Conservation (phyloP, 2,888 invertebrate species). For the Drosophila hawaiiensis region DNA sequence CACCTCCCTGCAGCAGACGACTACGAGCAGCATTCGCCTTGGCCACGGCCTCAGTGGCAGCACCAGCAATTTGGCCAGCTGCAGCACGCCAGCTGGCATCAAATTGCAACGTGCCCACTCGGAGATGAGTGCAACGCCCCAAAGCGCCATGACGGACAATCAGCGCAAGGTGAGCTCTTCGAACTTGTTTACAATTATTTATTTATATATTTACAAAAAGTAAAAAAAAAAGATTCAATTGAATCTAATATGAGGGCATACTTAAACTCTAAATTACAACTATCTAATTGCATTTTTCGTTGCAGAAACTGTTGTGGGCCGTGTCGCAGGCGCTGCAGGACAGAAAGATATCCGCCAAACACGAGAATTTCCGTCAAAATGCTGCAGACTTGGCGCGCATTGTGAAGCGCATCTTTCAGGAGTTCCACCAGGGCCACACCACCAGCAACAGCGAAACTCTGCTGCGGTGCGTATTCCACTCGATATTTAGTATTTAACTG, state of each 20-base stretch:
- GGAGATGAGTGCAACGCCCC: slow-evolving; percentile 69
- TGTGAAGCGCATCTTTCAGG: slow-evolving; percentile 88
- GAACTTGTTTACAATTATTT: background rate
- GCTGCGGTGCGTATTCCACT: slow-evolving; percentile 86
- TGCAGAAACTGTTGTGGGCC: slow-evolving; percentile 92
- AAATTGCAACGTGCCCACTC: slow-evolving; percentile 76
- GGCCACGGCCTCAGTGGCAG: slow-evolving; percentile 59
- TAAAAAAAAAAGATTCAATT: no score
- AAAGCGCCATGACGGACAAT: slow-evolving; percentile 81
- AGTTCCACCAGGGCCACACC: slow-evolving; percentile 87
- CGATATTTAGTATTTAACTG: background rate
- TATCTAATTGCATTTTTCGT: background rate
- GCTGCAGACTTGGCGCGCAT: slow-evolving; percentile 89
- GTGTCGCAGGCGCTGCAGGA: slow-evolving; percentile 91
- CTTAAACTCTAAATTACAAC: background rate
- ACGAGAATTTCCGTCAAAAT: slow-evolving; percentile 90
- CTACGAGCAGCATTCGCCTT: slow-evolving; percentile 24
- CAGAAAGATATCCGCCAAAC: slow-evolving; percentile 89
- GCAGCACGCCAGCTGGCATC: slow-evolving; percentile 52
- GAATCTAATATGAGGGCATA: background rate
- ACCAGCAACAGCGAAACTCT: slow-evolving; percentile 92
- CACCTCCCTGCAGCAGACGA: slow-evolving; percentile 9
- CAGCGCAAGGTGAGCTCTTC: slow-evolving; percentile 79
- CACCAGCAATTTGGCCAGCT: slow-evolving; percentile 47
- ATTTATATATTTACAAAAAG: background rate